phyloP scores from a whole-genome alignment of 2,797 vertebrate genomes.

The Sphenodon punctatus region DNA sequence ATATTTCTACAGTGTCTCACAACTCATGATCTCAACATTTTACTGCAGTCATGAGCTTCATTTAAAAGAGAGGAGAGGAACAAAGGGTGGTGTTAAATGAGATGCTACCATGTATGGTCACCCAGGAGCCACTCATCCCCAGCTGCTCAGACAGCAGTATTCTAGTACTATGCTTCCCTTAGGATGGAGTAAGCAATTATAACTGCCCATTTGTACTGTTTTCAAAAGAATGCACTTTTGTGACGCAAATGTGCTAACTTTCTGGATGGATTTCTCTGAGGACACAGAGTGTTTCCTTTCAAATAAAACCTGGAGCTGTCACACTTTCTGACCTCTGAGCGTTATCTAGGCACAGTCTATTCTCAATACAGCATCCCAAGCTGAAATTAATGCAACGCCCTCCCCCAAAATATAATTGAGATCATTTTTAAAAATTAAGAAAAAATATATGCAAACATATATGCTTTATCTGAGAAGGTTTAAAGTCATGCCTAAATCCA shows the following conservation, averaged over 20 bases:
- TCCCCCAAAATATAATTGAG: not conserved
- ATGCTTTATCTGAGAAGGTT: not conserved
- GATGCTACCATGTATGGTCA: no score
- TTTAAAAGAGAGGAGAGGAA: no score
- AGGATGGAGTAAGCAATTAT: not conserved
- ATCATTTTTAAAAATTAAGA: not conserved
- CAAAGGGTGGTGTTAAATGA: no score
- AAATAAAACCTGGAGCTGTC: not conserved
- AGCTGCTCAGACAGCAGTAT: not conserved
- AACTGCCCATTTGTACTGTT: not conserved
- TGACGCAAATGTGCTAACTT: not conserved
- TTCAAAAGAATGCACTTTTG: not conserved
- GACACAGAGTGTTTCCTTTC: not conserved
- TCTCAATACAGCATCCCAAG: not conserved
- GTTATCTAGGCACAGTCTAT: not conserved
- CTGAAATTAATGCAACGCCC: not conserved
- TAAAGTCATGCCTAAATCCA: not conserved
- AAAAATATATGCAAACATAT: not conserved
- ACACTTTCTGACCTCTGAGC: not conserved
- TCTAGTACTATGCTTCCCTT: not conserved
- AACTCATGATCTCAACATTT: no score
- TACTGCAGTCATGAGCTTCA: no score
- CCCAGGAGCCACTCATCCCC: no score
- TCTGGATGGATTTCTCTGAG: not conserved
- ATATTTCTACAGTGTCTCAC: no score